Conservation (phyloP, 1,140 invertebrate species). For the Drosophila ohnishii region DNA sequence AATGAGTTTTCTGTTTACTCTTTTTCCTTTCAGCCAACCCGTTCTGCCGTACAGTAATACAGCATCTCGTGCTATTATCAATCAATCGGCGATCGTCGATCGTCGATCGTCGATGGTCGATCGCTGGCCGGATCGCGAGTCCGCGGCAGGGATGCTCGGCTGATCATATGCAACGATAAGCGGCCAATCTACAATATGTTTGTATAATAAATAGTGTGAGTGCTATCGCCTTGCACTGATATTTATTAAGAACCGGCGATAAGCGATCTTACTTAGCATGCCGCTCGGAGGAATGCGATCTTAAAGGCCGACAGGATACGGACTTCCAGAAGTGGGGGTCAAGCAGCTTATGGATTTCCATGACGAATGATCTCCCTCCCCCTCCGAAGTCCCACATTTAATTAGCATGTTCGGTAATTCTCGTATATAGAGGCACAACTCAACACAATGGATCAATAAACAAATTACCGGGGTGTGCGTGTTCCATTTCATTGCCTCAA, state of each 20-base stretch:
- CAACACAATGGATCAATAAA: conserved; percentile 73
- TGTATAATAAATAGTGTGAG: conserved; percentile 78
- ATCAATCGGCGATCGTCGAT: conserved; percentile 76
- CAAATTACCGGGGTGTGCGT: conserved; percentile 72
- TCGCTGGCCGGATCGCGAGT: conserved; percentile 39
- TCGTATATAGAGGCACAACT: conserved; percentile 19
- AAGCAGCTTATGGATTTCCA: conserved; percentile 39
- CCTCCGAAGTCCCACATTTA: conserved; percentile 58
- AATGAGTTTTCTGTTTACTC: conserved; percentile 82
- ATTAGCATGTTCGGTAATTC: conserved; percentile 68
- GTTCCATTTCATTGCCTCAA: conserved; percentile 68
- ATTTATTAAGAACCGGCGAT: conserved; percentile 74
- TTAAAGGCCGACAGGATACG: conserved; percentile 75
- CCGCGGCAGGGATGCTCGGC: conserved; percentile 40
- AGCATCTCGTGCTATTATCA: conserved; percentile 80
- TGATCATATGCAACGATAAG: conserved; percentile 75
- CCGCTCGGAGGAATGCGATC: conserved; percentile 46
- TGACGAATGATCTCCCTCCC: conserved; percentile 35
- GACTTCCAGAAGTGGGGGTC: conserved; percentile 51
- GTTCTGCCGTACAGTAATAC: conserved; percentile 57
- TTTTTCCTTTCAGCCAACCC: conserved; percentile 62
- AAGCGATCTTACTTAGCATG: conserved; percentile 72
- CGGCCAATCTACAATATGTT: conserved; percentile 71
- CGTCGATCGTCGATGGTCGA: conserved; percentile 56
- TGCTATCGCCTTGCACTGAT: conserved; percentile 66